phyloP scores from a whole-genome alignment of 92 coral and sea anemone species.

The Zoanthus sociatus region DNA sequence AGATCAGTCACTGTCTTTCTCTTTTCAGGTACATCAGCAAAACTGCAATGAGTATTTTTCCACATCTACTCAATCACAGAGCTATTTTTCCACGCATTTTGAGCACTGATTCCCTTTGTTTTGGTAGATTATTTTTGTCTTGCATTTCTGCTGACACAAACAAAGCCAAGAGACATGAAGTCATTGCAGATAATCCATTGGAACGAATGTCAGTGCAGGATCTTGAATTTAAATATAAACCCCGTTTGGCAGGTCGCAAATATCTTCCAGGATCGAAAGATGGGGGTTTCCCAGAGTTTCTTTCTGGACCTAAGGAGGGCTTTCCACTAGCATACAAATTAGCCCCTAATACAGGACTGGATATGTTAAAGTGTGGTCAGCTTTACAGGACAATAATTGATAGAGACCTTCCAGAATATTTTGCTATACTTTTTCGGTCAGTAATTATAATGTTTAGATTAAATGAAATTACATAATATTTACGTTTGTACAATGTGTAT shows the following conservation, averaged over 20 bases:
- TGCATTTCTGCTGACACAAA: not conserved
- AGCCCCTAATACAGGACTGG: slow-evolving; percentile 9
- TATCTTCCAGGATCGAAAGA: slow-evolving; percentile 52
- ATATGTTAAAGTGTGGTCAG: slow-evolving; percentile 23
- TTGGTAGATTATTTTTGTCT: slow-evolving; percentile 1
- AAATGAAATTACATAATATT: too few relatives aligned
- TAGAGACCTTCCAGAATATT: slow-evolving; percentile 19
- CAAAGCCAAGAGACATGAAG: not conserved
- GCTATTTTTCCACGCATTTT: not conserved
- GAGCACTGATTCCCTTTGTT: not conserved
- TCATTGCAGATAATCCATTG: not conserved
- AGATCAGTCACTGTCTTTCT: not conserved
- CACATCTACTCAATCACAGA: not conserved
- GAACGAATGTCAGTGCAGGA: not conserved
- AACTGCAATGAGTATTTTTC: not conserved
- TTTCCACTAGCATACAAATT: slow-evolving; percentile 51
- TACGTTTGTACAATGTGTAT: too few relatives aligned
- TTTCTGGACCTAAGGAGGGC: slow-evolving; percentile 46
- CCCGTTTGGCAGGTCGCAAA: slow-evolving; percentile 50
- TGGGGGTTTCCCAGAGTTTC: slow-evolving; percentile 60
- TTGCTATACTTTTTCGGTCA: slow-evolving; percentile 52
- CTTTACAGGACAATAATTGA: slow-evolving; percentile 24
- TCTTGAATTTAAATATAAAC: slow-evolving; percentile 16
- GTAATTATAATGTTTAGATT: not conserved
- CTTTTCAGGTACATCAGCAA: not conserved